Evolutionary conservation across 2,888 invertebrate species (phyloP).

Genomic region (Notodonta dromedarius): DNA sequence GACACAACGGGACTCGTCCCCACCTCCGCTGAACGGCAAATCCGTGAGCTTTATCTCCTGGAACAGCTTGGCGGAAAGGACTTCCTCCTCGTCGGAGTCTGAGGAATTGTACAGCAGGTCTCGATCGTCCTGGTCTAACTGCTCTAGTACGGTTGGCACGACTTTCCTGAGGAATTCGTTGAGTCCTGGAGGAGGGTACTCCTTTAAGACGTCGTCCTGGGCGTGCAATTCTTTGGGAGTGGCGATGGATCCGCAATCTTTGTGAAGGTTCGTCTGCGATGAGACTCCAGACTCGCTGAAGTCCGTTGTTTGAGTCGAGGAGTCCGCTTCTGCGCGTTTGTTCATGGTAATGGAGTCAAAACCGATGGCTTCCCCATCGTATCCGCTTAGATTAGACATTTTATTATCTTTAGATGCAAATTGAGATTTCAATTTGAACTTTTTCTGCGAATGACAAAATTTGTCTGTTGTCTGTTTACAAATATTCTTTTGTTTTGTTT

Average conservation of each 20-base stretch:
- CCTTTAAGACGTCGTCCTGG: slow-evolving; percentile 47
- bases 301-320: slow-evolving; percentile 64
- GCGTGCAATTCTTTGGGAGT: slow-evolving; percentile 56
- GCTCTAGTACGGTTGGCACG: slow-evolving; percentile 68
- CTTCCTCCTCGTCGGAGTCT: slow-evolving; percentile 73
- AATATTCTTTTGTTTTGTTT: slow-evolving; percentile 28
- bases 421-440: neutral
- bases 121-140: slow-evolving; percentile 59
- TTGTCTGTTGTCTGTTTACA: slow-evolving; percentile 24
- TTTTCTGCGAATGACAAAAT: neutral
- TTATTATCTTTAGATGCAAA: slow-evolving; percentile 11
- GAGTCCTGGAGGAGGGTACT: slow-evolving; percentile 63
- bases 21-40: slow-evolving; percentile 47
- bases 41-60: slow-evolving; percentile 62
- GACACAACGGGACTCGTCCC: slow-evolving; percentile 58
- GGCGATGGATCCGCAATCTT: slow-evolving; percentile 54
- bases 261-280: slow-evolving; percentile 56
- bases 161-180: slow-evolving; percentile 70
- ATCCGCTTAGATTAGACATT: slow-evolving; percentile 71
- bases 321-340: slow-evolving; percentile 41
- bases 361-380: slow-evolving; percentile 68
- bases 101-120: slow-evolving; percentile 58
- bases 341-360: slow-evolving; percentile 60
- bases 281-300: slow-evolving; percentile 49
- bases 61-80: slow-evolving; percentile 53